phyloP scores from a whole-genome alignment of 2,113 vertebrate species.

The Cyanistes caeruleus region DNA sequence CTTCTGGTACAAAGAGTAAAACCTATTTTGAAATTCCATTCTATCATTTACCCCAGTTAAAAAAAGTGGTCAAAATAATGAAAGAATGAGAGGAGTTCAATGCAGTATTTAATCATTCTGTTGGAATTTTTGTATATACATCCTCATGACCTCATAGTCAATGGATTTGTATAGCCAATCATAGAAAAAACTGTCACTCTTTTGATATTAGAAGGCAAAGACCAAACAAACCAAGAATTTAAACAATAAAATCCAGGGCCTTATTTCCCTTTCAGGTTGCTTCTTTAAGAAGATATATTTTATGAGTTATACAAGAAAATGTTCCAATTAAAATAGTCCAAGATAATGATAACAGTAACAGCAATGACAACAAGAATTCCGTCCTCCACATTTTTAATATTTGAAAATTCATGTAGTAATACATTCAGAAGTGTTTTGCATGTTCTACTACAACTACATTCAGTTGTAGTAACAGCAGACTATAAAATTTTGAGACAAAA shows the following conservation, averaged over 20 bases:
- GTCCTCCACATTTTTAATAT: background rate
- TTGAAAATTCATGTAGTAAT: background rate
- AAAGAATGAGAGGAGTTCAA: background rate
- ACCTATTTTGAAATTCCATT: background rate
- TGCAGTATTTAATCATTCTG: background rate
- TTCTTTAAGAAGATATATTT: background rate
- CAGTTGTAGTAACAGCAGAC: background rate
- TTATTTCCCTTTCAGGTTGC: background rate
- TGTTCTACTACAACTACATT: too few species aligned
- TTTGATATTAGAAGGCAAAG: background rate
- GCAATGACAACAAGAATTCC: background rate
- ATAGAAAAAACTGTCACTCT: background rate
- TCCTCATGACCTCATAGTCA: background rate
- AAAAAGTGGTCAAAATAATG: background rate
- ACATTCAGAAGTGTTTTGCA: background rate
- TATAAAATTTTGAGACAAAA: background rate
- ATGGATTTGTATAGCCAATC: background rate
- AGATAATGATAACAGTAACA: background rate
- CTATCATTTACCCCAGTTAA: background rate
- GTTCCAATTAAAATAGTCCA: background rate
- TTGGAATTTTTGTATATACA: background rate
- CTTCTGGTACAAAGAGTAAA: background rate
- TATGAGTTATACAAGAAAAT: background rate
- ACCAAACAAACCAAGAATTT: background rate
- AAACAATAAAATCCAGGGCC: background rate